Evolutionary conservation across 1,140 invertebrate species (phyloP).

Genomic region (Ips typographus): DNA sequence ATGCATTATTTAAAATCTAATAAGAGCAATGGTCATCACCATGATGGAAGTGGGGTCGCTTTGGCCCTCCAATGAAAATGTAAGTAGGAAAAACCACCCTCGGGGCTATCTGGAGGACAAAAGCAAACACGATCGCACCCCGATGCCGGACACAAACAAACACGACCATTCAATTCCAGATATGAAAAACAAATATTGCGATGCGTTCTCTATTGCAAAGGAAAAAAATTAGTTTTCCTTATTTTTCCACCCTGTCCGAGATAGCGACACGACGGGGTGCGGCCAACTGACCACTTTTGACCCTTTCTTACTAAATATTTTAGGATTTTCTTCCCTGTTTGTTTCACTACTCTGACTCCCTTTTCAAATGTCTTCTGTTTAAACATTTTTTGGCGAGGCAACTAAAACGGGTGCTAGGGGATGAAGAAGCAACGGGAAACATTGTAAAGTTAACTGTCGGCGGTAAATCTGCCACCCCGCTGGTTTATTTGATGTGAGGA

Average conservation of each 20-base stretch:
- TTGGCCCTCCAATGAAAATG: constrained; percentile 10
- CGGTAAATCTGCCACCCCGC: constrained; percentile 46
- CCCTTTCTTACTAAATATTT: constrained; percentile 10
- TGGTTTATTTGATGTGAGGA: constrained; percentile 43
- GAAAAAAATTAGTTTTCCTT: constrained; percentile 19
- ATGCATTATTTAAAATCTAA: too few species aligned
- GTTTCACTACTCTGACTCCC: neutral
- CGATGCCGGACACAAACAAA: constrained; percentile 21
- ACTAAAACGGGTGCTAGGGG: constrained; percentile 15
- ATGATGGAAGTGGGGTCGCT: constrained; percentile 5
- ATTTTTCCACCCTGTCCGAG: constrained; percentile 18
- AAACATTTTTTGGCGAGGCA: constrained; percentile 6
- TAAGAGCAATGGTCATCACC: neutral
- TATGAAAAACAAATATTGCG: constrained; percentile 27
- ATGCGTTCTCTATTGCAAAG: constrained; percentile 1
- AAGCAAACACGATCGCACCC: constrained; percentile 16
- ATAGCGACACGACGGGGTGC: constrained; percentile 26
- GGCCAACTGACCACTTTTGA: constrained; percentile 30
- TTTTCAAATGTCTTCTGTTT: neutral
- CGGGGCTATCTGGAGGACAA: neutral
- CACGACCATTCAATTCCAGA: constrained; percentile 12
- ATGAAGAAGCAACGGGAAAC: constrained; percentile 36
- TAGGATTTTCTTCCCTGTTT: neutral
- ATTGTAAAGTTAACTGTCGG: constrained; percentile 45
- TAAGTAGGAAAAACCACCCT: neutral